Evolutionary conservation across 2,797 vertebrate genomes (phyloP).

Genomic region (Chromobotia macracanthus): DNA sequence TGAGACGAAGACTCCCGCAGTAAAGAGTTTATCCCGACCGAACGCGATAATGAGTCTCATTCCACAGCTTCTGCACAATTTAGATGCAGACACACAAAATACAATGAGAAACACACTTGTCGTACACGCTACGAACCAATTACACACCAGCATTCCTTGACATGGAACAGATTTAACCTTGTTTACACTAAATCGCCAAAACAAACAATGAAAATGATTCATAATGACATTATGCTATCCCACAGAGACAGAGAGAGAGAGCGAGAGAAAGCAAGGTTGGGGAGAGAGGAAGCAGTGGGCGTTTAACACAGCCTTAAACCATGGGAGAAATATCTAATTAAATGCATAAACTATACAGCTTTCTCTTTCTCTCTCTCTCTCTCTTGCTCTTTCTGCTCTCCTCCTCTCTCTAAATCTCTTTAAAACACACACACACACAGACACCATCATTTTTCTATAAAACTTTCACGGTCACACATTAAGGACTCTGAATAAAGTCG

Average conservation of each 20-base stretch:
- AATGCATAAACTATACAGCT: constrained; percentile 32
- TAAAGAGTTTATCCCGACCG: neutral
- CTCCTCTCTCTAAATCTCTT: constrained; percentile 10
- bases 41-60: constrained; percentile 14
- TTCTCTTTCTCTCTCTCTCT: neutral
- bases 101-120: neutral
- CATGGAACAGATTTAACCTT: constrained; percentile 31
- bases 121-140: neutral
- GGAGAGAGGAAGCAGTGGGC: neutral
- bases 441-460: constrained; percentile 20
- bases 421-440: neutral
- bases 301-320: constrained; percentile 4
- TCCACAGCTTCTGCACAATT: constrained; percentile 3
- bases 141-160: constrained; percentile 13
- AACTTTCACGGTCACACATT: constrained; percentile 14
- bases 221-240: constrained; percentile 14
- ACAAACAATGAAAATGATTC: constrained; percentile 35
- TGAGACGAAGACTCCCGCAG: neutral
- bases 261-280: neutral
- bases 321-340: constrained; percentile 26
- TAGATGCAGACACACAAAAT: neutral
- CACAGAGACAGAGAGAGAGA: constrained; percentile 7
- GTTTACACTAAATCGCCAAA: constrained; percentile 30
- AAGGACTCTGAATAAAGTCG: neutral
- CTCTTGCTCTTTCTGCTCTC: neutral